Evolutionary conservation across 2,888 invertebrate species (phyloP).

Genomic region (Diarsia brunnea): DNA sequence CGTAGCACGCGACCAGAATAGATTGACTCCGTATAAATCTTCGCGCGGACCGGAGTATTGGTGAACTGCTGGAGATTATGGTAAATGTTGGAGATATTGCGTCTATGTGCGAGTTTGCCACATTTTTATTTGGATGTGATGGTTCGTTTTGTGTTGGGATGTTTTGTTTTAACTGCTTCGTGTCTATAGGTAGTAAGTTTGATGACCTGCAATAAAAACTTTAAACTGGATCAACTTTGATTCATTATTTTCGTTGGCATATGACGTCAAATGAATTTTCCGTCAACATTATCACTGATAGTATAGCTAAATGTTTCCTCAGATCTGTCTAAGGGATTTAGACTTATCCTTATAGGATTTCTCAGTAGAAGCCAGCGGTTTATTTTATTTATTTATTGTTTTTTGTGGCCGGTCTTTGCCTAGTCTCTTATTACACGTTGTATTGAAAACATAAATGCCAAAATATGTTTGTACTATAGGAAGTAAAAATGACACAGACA

Average conservation of each 20-base stretch:
- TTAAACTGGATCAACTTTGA: background rate
- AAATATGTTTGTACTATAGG: background rate
- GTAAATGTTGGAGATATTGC: conserved; percentile 39
- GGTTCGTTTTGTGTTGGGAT: background rate
- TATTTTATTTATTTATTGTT: background rate
- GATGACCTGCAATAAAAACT: background rate
- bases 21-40: conserved; percentile 64
- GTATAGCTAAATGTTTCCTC: background rate
- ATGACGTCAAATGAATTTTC: background rate
- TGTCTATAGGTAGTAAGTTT: background rate
- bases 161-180: background rate
- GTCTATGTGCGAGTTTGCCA: background rate
- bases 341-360: background rate
- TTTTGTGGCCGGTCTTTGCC: background rate
- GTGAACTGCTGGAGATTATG: conserved; percentile 38
- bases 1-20: conserved; percentile 67
- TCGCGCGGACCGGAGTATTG: conserved; percentile 47
- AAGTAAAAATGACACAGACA: no score
- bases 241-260: background rate
- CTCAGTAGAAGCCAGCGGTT: background rate
- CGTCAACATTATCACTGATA: background rate
- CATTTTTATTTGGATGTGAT: conserved; percentile 13
- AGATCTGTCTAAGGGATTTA: background rate
- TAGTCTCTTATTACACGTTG: background rate
- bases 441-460: background rate